phyloP scores from a whole-genome alignment of 2,113 vertebrate species.

The Vulpes ferrilata region DNA sequence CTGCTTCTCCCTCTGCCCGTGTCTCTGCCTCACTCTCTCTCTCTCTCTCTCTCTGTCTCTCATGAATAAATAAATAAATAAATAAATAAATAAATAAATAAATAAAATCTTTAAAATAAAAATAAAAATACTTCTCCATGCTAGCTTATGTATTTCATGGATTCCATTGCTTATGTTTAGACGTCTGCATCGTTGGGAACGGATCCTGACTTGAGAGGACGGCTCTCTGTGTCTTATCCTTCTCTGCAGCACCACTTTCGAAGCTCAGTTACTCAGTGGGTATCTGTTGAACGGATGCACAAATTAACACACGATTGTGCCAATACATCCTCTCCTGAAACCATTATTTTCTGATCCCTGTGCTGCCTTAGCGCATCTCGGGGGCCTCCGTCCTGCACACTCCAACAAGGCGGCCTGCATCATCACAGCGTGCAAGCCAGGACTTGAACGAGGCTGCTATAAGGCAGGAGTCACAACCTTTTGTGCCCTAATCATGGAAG shows the following conservation, averaged over 20 bases:
- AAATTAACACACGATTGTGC: background rate
- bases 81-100: too few species aligned
- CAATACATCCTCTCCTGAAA: background rate
- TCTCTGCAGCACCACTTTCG: background rate
- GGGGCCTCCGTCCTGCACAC: background rate
- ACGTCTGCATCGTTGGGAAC: background rate
- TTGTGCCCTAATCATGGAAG: background rate
- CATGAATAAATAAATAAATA: too few species aligned
- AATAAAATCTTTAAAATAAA: too few species aligned
- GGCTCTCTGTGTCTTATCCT: background rate
- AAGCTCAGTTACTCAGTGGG: background rate
- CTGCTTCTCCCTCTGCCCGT: too few species aligned
- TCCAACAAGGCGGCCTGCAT: background rate
- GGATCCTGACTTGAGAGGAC: background rate
- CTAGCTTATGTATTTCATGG: background rate
- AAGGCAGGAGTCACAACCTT: background rate
- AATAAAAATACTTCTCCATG: background rate
- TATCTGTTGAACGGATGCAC: background rate
- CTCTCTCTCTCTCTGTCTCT: too few species aligned
- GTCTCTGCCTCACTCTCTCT: too few species aligned
- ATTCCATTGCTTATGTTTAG: background rate
- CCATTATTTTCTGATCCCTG: background rate
- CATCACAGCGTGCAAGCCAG: background rate
- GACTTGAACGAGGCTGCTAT: background rate
- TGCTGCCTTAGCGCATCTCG: background rate